Evolutionary conservation across 2,888 invertebrate genomes (phyloP).

Genomic region (Eupithecia subfuscata): DNA sequence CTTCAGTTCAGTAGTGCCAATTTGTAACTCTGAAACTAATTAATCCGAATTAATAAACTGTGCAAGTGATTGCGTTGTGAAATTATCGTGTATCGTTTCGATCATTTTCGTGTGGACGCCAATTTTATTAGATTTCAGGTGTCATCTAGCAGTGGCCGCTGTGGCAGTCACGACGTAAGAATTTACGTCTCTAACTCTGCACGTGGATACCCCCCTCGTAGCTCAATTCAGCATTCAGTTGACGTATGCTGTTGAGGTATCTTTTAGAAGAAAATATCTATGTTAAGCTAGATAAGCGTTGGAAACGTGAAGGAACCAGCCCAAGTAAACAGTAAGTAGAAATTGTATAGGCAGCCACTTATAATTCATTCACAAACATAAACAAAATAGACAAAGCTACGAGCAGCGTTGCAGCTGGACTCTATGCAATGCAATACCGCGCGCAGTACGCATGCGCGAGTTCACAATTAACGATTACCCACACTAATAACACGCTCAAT

Average conservation of each 20-base stretch:
- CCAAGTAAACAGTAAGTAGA: neutral
- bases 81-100: neutral
- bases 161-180: neutral
- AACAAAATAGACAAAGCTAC: neutral
- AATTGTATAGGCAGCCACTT: neutral
- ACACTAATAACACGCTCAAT: slow-evolving; percentile 59
- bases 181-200: neutral
- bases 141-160: neutral
- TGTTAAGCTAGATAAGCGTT: too few species aligned
- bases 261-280: too few species aligned
- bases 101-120: neutral
- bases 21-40: slow-evolving; percentile 5
- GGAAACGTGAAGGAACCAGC: neutral
- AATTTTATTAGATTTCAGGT: neutral
- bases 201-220: neutral
- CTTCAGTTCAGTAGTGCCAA: slow-evolving; percentile 1
- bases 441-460: slow-evolving; percentile 37
- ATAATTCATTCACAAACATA: neutral
- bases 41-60: neutral
- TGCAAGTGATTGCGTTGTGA: neutral
- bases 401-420: neutral
- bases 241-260: neutral
- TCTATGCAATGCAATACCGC: slow-evolving; percentile 21
- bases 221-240: neutral
- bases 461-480: slow-evolving; percentile 29